These are phyloP conservation scores for Pogonomyrmex californicus DNA, from an alignment of 1,140 invertebrate genomes.

Conservation along the genomic window DNA sequence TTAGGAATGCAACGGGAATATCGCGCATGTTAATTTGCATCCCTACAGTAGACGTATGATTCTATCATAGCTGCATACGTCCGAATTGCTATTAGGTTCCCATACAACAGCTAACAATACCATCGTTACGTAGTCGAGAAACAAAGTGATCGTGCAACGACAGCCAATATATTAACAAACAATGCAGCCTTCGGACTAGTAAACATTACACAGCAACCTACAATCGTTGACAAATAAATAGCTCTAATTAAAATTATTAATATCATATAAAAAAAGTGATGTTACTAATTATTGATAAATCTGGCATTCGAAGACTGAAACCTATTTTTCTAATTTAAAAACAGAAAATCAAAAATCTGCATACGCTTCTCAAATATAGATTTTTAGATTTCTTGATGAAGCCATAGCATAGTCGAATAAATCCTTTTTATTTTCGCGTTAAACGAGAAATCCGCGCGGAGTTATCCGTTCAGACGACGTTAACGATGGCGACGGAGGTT, in stretches of 20 bases:
- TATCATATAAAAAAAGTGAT: neutral
- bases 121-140: conserved; percentile 10
- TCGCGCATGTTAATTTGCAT: conserved; percentile 38
- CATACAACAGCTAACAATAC: conserved; percentile 30
- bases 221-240: neutral
- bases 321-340: neutral
- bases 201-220: neutral
- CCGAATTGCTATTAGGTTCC: conserved; percentile 32
- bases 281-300: conserved; percentile 15
- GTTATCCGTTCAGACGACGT: neutral
- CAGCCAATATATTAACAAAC: conserved; percentile 53
- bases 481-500: conserved; percentile 12
- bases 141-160: conserved; percentile 39
- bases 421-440: neutral
- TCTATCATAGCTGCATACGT: conserved; percentile 13
- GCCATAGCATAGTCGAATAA: neutral
- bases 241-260: conserved; percentile 7
- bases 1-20: neutral
- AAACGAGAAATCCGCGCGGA: neutral
- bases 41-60: conserved; percentile 1
- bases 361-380: neutral
- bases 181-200: conserved; percentile 10
- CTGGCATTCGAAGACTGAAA: too few species aligned
- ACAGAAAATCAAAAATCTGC: neutral
- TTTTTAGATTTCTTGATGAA: neutral